Evolutionary conservation across 2,888 invertebrate genomes (phyloP), one percentile per base, ranked within the genome.

Genomic region (Tipula unca): DNA sequence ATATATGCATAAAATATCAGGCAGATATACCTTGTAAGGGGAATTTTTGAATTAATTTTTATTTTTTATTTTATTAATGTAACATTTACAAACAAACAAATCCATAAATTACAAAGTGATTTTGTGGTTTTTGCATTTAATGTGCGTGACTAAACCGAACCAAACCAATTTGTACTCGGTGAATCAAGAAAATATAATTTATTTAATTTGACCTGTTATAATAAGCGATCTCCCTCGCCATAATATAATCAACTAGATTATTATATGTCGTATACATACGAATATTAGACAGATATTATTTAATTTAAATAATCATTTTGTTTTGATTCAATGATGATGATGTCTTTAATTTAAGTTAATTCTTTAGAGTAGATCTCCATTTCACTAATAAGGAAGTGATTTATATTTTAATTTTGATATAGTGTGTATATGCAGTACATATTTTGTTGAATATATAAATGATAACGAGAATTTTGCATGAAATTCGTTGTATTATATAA

Each of bases 231-330:
- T 69, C 69, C 69, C 69, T 25, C 25, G 17, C 48, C 6, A 10
- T 69, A 48, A 17, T 17, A n/a, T 48, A 10, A 69, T 69, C 13
- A 69, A 25, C 8, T 25, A 3, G 17, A 17, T n/a, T 25, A 25
- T 25, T 25, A 69, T 69, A 25, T 25, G 3, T 25, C 25, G 25
- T 69, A 17, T 48, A 10, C 10, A 10, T 25, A 25, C 10, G n/a
- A 3, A 69, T 10, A 25, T 48, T n/a, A n/a, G n/a, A n/a, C n/a
- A n/a, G 1, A 39, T 39, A 39, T 39, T 3, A 48, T 48, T 48
- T 48, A 69, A 69, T 69, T 69, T 69, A 69, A 69, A 69, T 69
- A 69, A 69, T 69, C 69, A 69, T 69, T 69, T 25, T 69, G 69
- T 69, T 69, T 69, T 69, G 69, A 25, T 69, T 25, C 69, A 69